Percentiles rank a stretch among this genome's conserved stretches.
These are phyloP conservation scores for Listronotus bonariensis DNA, from an alignment of 1,140 invertebrate species.

Conservation along the genomic window DNA sequence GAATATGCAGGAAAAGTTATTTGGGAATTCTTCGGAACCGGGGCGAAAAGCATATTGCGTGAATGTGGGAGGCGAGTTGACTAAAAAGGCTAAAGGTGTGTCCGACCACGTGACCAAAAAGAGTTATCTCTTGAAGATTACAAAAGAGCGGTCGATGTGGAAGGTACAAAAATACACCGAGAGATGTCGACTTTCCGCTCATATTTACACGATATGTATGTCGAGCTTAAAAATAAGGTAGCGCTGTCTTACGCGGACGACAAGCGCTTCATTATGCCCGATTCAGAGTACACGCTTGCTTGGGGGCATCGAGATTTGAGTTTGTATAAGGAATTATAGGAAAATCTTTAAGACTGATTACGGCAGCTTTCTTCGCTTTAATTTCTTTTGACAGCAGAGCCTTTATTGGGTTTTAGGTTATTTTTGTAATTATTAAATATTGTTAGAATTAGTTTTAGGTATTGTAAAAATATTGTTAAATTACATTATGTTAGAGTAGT, in stretches of 20 bases:
- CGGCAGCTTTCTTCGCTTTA: too few species aligned
- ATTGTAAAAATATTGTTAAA: too few species aligned
- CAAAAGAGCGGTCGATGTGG: conserved; percentile 4
- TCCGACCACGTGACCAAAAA: conserved; percentile 35
- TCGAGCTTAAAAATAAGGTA: conserved; percentile 17
- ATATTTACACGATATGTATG: conserved; percentile 11
- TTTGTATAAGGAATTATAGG: too few species aligned
- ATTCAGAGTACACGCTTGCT: background rate
- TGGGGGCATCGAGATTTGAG: conserved; percentile 11
- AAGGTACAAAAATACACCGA: background rate
- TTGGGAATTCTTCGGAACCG: conserved; percentile 7
- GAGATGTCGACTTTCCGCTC: conserved; percentile 12
- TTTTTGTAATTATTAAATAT: too few species aligned
- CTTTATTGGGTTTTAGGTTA: too few species aligned
- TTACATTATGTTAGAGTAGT: too few species aligned
- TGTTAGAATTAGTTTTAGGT: too few species aligned
- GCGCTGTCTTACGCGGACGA: conserved; percentile 8
- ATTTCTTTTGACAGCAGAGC: too few species aligned
- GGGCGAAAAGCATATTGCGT: conserved; percentile 24
- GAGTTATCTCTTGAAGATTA: conserved; percentile 6
- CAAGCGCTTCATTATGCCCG: conserved; percentile 13
- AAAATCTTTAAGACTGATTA: too few species aligned
- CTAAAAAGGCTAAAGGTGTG: conserved; percentile 48
- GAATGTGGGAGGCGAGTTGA: conserved; percentile 5
- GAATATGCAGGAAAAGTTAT: conserved; percentile 11